These are phyloP conservation scores for Meda fulgida DNA, from an alignment of 2,797 vertebrate species.

Conservation along the genomic window DNA sequence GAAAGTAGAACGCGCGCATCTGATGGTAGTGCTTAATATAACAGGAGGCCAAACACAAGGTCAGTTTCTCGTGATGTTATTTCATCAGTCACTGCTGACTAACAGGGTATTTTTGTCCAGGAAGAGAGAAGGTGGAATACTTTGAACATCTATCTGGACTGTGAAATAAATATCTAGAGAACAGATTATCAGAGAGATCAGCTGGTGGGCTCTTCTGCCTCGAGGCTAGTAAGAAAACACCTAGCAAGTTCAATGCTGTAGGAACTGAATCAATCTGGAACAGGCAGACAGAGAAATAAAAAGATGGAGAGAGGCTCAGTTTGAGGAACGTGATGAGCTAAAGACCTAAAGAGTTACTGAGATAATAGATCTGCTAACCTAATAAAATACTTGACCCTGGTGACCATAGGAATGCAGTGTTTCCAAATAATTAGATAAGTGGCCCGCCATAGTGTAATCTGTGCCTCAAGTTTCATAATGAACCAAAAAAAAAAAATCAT, in stretches of 20 bases:
- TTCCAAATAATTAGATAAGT: neutral
- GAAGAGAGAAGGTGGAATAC: neutral
- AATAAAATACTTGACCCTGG: neutral
- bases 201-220: conserved; percentile 19
- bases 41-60: conserved; percentile 8
- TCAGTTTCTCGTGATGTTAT: conserved; percentile 7
- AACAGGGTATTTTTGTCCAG: neutral
- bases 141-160: conserved; percentile 4
- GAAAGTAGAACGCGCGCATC: neutral
- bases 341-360: neutral
- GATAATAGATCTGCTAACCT: neutral
- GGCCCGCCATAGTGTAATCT: neutral
- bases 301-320: neutral
- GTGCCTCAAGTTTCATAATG: neutral
- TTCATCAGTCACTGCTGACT: conserved; percentile 11
- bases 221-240: conserved; percentile 5
- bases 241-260: neutral
- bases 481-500: neutral
- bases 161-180: conserved; percentile 12
- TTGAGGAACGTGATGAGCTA: neutral
- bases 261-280: neutral
- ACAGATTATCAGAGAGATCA: conserved; percentile 1
- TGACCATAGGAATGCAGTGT: no score
- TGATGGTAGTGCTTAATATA: conserved; percentile 16
- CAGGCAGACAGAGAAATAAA: neutral